Evolutionary conservation across 2,888 invertebrate species (phyloP), one percentile per base, ranked within the genome.

Genomic region (Caenorhabditis sp.): DNA sequence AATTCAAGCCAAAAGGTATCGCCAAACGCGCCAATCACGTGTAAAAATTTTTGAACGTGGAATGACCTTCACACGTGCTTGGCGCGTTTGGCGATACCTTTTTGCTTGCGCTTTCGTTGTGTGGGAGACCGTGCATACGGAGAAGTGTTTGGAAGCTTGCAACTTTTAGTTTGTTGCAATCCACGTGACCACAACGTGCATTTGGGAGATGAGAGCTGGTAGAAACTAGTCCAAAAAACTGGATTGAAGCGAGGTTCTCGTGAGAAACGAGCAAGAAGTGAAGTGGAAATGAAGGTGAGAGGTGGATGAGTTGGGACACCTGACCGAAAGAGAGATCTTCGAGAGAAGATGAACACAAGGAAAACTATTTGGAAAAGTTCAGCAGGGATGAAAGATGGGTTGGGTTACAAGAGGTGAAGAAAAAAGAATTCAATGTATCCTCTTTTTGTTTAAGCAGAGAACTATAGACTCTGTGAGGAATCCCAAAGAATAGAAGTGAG

Each of bases 141-240:
- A n/a, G n/a, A n/a, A n/a, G n/a, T n/a, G n/a, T n/a, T n/a, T n/a
- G n/a, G n/a, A n/a, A n/a, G n/a, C n/a, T n/a, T n/a, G n/a, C n/a
- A n/a, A n/a, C n/a, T n/a, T n/a, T n/a, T n/a, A n/a, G n/a, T n/a
- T n/a, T n/a, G n/a, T n/a, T n/a, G n/a, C 4, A 31, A 63, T 74
- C 51, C 61, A 74, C 61, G 69, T 61, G 80, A 80, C 61, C n/a
- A 26, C 24, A 69, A 5, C 26, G 31, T 28, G 58, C 5, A 31
- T 12, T 31, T 2, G 4, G 4, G 31, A 31, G 31, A 31, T 4
- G 22, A 38, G 51, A 31, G 35, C 28, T 22, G 38, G 16, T 1
- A 38, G 56, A 38, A 76, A 72, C 54, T 24, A 51, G 56, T 56
- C 10, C 51, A 70, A 54, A 19, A 14, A 38, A 72, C 69, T 56